A percentile compares a stretch with the other conserved stretches of the same genome.
These are phyloP conservation scores for Cryptotis parvus DNA, from an alignment of 2,113 vertebrate species.

Conservation along the genomic window DNA sequence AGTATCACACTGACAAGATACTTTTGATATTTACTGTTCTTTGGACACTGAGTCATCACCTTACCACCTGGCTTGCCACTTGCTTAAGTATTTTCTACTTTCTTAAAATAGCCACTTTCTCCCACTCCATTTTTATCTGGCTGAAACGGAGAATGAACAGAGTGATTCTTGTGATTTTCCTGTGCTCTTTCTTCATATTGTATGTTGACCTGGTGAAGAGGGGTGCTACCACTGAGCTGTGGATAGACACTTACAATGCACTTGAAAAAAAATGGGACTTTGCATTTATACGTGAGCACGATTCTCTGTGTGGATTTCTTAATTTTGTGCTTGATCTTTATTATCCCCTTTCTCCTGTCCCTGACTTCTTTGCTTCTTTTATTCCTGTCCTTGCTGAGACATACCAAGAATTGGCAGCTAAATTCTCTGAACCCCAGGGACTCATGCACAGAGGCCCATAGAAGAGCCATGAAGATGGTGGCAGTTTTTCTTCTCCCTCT, in stretches of 20 bases:
- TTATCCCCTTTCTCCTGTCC: background rate
- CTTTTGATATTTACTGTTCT: background rate
- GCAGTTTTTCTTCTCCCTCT: constrained; percentile 32
- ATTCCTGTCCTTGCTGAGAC: constrained; percentile 39
- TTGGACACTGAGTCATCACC: background rate
- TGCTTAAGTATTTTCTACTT: constrained; percentile 23
- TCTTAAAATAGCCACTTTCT: background rate
- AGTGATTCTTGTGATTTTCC: background rate
- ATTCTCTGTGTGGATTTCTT: accelerated
- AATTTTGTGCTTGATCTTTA: background rate
- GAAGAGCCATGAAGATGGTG: constrained; percentile 26
- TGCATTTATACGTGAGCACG: background rate
- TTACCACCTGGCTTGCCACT: background rate
- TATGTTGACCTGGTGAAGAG: background rate
- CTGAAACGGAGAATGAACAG: constrained; percentile 21
- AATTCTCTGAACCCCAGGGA: background rate
- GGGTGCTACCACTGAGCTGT: background rate
- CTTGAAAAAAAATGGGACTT: background rate
- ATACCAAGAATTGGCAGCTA: constrained; percentile 19
- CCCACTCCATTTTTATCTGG: background rate
- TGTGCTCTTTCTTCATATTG: background rate
- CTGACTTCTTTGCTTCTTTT: background rate
- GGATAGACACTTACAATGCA: background rate
- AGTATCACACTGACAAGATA: background rate
- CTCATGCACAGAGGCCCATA: background rate